Conservation (phyloP, 2,797 vertebrate genomes). For the Bradypus variegatus region DNA sequence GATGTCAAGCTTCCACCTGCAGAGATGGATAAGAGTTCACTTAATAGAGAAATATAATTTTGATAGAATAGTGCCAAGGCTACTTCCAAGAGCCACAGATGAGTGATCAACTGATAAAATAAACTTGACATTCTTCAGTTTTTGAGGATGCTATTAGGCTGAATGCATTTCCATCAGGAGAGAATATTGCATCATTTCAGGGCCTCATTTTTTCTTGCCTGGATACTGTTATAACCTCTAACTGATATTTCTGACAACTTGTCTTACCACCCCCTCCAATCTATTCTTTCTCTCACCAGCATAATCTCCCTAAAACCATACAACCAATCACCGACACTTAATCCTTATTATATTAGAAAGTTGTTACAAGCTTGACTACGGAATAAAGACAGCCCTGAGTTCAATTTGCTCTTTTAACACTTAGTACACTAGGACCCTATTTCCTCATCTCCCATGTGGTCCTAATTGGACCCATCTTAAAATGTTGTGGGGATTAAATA, state of each 20-base stretch:
- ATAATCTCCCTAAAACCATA: constrained; percentile 29
- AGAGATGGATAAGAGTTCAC: constrained; percentile 42
- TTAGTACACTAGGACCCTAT: background rate
- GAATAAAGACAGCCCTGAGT: background rate
- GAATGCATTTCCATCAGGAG: constrained; percentile 27
- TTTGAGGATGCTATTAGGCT: constrained; percentile 18
- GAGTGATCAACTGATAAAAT: constrained; percentile 36
- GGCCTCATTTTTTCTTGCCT: constrained; percentile 1
- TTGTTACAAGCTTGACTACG: background rate
- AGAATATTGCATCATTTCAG: constrained; percentile 5
- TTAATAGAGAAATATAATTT: constrained; percentile 58
- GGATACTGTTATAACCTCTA: background rate
- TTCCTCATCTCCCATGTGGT: background rate
- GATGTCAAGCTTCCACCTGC: constrained; percentile 48
- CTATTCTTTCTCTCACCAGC: constrained; percentile 13
- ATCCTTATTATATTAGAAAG: background rate
- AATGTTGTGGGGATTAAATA: background rate
- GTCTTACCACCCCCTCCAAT: background rate
- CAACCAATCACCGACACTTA: background rate
- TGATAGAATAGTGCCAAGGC: constrained; percentile 34
- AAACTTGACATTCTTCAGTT: constrained; percentile 21
- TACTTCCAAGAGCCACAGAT: constrained; percentile 40
- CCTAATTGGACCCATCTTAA: background rate
- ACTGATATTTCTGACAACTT: background rate
- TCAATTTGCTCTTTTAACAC: background rate